A percentile compares a stretch with the other conserved stretches of the same genome.
Conservation (phyloP, 1,140 invertebrate species). For the Macrostomum lignano region DNA sequence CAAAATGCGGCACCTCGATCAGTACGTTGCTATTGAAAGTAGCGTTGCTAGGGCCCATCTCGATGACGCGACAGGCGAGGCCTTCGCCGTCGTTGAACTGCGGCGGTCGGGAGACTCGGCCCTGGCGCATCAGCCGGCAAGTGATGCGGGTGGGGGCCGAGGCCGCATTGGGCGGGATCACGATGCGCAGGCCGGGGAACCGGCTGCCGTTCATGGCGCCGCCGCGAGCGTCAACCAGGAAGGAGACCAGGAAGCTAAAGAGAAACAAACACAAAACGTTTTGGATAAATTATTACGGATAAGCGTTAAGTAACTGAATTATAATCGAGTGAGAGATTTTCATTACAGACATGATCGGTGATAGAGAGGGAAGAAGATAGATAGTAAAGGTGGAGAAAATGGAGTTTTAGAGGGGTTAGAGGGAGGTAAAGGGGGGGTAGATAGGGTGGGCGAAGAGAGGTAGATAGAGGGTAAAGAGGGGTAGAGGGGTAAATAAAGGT, state of each 20-base stretch:
- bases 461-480: too few relatives aligned
- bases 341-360: too few relatives aligned
- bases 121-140: constrained; percentile 8
- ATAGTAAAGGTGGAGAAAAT: too few relatives aligned
- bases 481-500: too few relatives aligned
- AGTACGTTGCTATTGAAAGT: constrained; percentile 45
- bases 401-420: too few relatives aligned
- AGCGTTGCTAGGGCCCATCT: constrained; percentile 10
- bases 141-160: constrained; percentile 7
- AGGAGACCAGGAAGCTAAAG: constrained; percentile 5
- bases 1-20: constrained; percentile 82
- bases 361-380: too few relatives aligned
- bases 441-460: too few relatives aligned
- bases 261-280: constrained; percentile 7
- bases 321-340: too few relatives aligned
- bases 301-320: too few relatives aligned
- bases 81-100: constrained; percentile 5
- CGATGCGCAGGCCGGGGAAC: constrained; percentile 1
- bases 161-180: constrained; percentile 4
- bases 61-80: constrained; percentile 7
- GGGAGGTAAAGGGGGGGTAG: too few relatives aligned
- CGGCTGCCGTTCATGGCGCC: constrained; percentile 5
- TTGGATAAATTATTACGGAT: too few relatives aligned
- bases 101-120: constrained; percentile 4
- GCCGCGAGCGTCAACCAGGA: constrained; percentile 5